Evolutionary conservation across 1,140 invertebrate species (phyloP).

Genomic region (Aleiodes sp.): DNA sequence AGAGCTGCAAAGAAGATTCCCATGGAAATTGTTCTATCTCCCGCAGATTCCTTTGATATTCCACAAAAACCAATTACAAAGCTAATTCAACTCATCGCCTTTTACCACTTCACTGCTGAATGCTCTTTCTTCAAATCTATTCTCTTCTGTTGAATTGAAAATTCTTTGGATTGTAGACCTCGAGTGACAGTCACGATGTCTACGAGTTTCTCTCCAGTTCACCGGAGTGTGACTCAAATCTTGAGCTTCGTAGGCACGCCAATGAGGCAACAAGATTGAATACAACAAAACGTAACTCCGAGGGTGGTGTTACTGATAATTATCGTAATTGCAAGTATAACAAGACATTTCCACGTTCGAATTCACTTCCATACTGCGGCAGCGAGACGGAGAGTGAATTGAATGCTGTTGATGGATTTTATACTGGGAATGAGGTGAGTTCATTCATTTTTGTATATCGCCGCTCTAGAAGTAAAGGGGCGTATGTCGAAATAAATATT

Average conservation of each 20-base stretch:
- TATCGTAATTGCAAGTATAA: constrained; percentile 57
- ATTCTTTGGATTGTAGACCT: constrained; percentile 46
- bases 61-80: too few relatives aligned
- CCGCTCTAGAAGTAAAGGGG: too few relatives aligned
- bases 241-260: constrained; percentile 54
- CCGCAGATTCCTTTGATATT: too few relatives aligned
- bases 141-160: background rate
- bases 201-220: constrained; percentile 76
- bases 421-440: constrained; percentile 64
- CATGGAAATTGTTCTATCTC: too few relatives aligned
- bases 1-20: too few relatives aligned
- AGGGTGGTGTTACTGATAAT: constrained; percentile 60
- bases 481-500: too few relatives aligned
- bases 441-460: background rate
- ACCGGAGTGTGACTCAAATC: constrained; percentile 71
- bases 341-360: constrained; percentile 65
- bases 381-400: constrained; percentile 85
- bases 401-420: constrained; percentile 82
- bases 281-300: constrained; percentile 61
- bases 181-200: constrained; percentile 66
- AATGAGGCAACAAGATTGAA: constrained; percentile 45
- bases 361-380: constrained; percentile 80
- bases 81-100: too few relatives aligned
- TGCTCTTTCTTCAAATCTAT: background rate
- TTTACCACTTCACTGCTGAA: background rate